Base-by-base conservation (phyloP, 2,797 vertebrate genomes). In the Peromyscus aztecus region DNA sequence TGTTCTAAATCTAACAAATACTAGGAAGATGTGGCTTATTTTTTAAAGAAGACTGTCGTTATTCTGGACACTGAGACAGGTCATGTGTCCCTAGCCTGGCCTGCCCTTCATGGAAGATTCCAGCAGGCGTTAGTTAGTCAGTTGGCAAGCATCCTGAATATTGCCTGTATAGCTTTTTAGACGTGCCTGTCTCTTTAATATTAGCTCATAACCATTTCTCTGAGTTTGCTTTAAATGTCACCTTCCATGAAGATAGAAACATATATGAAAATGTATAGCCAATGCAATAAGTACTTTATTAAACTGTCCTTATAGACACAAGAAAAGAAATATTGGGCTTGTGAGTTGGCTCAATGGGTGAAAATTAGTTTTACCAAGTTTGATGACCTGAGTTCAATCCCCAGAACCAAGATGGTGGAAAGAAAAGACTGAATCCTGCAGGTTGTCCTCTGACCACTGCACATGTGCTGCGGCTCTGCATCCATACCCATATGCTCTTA, bases 171-270 rank as follows among this genome's bases (percentile, higher is more conserved):
- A 37, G 71, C 83, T 81, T 21, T 67, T 83, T 37, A 9, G 16
- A 59, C 14, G 13, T 43, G 2, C 24, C 67, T 19, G 12, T 83
- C 40, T 67, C 40, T 8, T 67, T 88, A 31, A 0, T 55, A 46
- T 29, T 14, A 37, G 14, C 83, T 85, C 67, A 55, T 82, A 78
- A 24, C 13, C 14, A 90, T 65, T 75, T 83, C 24, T 95, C 46
- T 89, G 71, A 82, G 37, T 76, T 80, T 86, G 27, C 37, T 61
- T 96, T 95, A 82, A 40, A 71, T 69, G 86, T 90, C 9, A 89
- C 4, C 3, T 90, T n/a, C 17, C 11, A 49, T 0, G 57, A n/a
- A 46, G 23, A 37, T 82, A 78, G 7, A n/a, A 37, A 40, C 24
- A 34, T 69, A 83, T 40, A 65, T 10, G 16, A 52, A 89, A 94